A percentile compares a stretch with the other conserved stretches of the same genome.
phyloP scores from a whole-genome alignment of 1,140 invertebrate species.

The Teleopsis dalmanni region DNA sequence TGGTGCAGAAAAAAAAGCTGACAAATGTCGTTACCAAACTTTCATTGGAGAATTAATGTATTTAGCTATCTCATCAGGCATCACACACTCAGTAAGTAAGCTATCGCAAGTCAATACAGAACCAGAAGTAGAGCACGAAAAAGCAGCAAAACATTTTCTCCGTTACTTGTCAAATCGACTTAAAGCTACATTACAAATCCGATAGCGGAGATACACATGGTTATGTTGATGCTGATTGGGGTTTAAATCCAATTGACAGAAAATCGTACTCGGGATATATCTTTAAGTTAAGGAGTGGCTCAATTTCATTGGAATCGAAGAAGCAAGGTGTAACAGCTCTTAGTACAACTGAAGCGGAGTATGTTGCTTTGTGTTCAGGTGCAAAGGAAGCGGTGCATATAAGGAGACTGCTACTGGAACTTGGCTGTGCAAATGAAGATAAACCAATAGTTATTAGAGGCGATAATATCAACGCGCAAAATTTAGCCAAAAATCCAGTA shows the following conservation, averaged over 20 bases:
- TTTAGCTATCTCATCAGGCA: conserved; percentile 7
- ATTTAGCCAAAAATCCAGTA: conserved; percentile 28
- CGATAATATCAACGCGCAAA: conserved; percentile 15
- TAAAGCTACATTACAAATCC: neutral
- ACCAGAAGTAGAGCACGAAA: conserved; percentile 3
- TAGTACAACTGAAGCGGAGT: conserved; percentile 16
- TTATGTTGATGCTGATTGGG: conserved; percentile 1
- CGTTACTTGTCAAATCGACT: conserved; percentile 7
- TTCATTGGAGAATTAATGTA: conserved; percentile 8
- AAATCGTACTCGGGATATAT: conserved; percentile 16
- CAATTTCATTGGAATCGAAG: conserved; percentile 27
- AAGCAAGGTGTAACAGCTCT: conserved; percentile 39
- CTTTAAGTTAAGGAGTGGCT: conserved; percentile 19
- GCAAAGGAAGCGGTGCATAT: conserved; percentile 24
- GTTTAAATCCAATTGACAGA: neutral
- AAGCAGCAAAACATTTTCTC: conserved; percentile 9
- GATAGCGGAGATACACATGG: neutral
- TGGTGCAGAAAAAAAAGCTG: neutral
- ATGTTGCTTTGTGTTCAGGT: conserved; percentile 27
- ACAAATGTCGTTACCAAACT: conserved; percentile 3
- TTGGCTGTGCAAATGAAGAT: conserved; percentile 4
- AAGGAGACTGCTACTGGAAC: conserved; percentile 21
- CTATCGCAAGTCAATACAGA: conserved; percentile 2
- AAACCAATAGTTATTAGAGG: conserved; percentile 1
- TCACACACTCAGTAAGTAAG: conserved; percentile 1